Evolutionary conservation across 2,888 invertebrate species (phyloP), one percentile per base, ranked within the genome.

Genomic region (Ormyrus pomaceus): DNA sequence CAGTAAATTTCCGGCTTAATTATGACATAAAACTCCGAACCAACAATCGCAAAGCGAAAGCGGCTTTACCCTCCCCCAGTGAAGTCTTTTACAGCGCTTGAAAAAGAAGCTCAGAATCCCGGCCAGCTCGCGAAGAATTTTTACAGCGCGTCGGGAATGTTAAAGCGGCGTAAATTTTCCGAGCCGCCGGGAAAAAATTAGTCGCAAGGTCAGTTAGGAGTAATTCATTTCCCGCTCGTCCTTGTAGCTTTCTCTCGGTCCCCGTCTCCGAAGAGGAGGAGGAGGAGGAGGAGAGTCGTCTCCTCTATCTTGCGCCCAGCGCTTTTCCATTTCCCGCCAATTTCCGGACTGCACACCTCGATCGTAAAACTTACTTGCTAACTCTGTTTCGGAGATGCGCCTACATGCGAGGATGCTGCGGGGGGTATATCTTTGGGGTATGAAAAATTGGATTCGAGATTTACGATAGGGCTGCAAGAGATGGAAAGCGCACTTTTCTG

Each of bases 241-340:
- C 13, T 53, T 55, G 55, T 34, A 11, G 34, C 10, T 19, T 19
- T 10, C 68, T 19, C 7, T 46, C 51, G 46, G 13, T 46, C 6
- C 48, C 50, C 6, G 6, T 2, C 45, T 10, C 46, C 45, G 8
- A 34, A 2, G 46, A 34, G 62, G 45, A 6, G 4, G 56, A 10
- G 11, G 5, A 58, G n/a, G 19, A 7, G 56, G 5, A 4, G 6
- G 11, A 10, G n/a, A 13, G n/a, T 6, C 10, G 45, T 19, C 7
- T 5, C 6, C n/a, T 64, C 48, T 4, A n/a, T 48, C 48, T 19
- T 19, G 51, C 66, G 6, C 34, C 61, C 19, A 79, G 53, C 73
- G 82, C 82, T 85, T 86, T 86, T 85, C 83, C 84, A 87, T 88
- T 87, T 88, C 87, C 87, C 82, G 83, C 79, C 84, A 87, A 88